Percentiles rank a stretch among this genome's conserved stretches.
Evolutionary conservation across 2,797 vertebrate species (phyloP).

Genomic region (Enoplosus armatus): DNA sequence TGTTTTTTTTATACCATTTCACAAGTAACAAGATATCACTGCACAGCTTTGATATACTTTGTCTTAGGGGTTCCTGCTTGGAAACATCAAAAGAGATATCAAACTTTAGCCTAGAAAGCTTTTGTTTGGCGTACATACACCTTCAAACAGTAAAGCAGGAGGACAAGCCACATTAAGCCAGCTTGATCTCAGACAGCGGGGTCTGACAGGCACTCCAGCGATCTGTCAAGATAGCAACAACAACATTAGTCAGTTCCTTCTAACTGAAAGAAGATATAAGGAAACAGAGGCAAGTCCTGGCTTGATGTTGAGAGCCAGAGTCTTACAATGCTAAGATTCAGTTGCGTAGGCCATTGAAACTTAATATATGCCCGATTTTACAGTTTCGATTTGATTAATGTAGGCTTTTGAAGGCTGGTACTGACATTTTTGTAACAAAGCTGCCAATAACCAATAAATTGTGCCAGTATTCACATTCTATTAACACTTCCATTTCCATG

Average conservation of each 20-base stretch:
- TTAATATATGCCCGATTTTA: background rate
- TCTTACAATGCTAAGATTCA: background rate
- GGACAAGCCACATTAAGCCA: constrained; percentile 57
- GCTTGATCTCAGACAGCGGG: constrained; percentile 62
- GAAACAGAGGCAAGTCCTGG: constrained; percentile 29
- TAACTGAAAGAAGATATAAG: constrained; percentile 36
- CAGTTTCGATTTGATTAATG: background rate
- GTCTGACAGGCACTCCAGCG: constrained; percentile 58
- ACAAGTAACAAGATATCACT: constrained; percentile 49
- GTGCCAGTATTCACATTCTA: constrained; percentile 12
- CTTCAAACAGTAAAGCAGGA: constrained; percentile 43
- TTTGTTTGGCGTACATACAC: constrained; percentile 52
- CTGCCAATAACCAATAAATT: constrained; percentile 2
- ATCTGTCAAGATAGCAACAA: constrained; percentile 66
- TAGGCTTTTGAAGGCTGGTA: constrained; percentile 14
- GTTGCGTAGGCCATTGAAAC: background rate
- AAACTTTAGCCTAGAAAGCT: constrained; percentile 35
- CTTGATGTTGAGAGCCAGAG: constrained; percentile 18
- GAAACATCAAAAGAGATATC: constrained; percentile 56
- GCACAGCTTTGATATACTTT: constrained; percentile 50
- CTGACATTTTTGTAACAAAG: background rate
- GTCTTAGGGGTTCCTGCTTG: constrained; percentile 24
- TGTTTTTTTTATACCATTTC: constrained; percentile 20
- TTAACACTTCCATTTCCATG: background rate
- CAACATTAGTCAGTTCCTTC: constrained; percentile 49